Percentiles rank a stretch among this genome's conserved stretches.
These are phyloP conservation scores for Myiopsitta monachus DNA, from an alignment of 2,113 vertebrate species.

Conservation along the genomic window DNA sequence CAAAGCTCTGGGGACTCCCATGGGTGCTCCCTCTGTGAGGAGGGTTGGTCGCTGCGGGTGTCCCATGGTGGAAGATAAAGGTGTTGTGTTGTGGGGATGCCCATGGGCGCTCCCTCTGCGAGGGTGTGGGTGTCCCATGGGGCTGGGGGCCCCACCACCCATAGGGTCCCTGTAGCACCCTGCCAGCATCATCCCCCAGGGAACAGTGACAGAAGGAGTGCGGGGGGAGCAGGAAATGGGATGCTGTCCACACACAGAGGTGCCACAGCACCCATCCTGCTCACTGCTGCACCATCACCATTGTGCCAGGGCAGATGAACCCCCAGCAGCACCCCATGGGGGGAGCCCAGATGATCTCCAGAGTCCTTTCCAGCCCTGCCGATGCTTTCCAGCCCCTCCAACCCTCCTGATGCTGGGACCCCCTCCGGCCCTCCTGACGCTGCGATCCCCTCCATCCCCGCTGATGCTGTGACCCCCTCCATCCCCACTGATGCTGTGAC, in stretches of 20 bases:
- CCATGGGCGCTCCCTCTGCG: rapidly evolving
- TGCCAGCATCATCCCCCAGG: background rate
- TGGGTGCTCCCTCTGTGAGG: background rate
- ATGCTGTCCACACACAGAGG: background rate
- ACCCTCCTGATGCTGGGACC: too few species aligned
- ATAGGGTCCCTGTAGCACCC: background rate
- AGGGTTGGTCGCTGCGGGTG: background rate
- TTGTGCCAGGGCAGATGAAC: too few species aligned
- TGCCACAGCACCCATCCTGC: background rate
- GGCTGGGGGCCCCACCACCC: background rate
- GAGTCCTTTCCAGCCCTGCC: background rate
- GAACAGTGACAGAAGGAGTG: rapidly evolving
- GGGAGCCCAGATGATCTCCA: background rate
- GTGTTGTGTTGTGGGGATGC: background rate
- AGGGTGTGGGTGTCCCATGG: background rate
- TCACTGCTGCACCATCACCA: background rate
- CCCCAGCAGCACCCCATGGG: background rate
- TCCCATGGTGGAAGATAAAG: background rate
- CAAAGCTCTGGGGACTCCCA: background rate
- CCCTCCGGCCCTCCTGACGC: too few species aligned
- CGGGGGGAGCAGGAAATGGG: rapidly evolving
- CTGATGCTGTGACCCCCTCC: too few species aligned
- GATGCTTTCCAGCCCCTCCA: too few species aligned
- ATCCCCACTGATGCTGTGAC: too few species aligned
- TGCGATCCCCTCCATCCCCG: rapidly evolving